Percentiles rank a stretch among this genome's conserved stretches.
These are phyloP conservation scores for Euplagia quadripunctaria DNA, from an alignment of 2,888 invertebrate genomes.

Conservation along the genomic window DNA sequence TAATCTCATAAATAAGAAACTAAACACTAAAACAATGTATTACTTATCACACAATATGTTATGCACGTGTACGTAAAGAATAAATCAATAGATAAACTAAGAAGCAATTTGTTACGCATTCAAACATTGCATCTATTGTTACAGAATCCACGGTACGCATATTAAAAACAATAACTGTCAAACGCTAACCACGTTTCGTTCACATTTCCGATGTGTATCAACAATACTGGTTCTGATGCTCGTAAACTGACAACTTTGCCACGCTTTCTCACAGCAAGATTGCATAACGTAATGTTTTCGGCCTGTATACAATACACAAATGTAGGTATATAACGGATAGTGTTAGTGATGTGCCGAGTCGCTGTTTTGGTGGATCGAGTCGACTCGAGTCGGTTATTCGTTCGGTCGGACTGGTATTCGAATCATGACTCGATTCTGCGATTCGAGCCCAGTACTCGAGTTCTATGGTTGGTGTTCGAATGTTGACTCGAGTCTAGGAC, in stretches of 20 bases:
- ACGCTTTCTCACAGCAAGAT: slow-evolving; percentile 51
- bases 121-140: slow-evolving; percentile 32
- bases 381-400: too few species aligned
- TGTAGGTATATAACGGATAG: slow-evolving; percentile 29
- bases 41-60: not conserved
- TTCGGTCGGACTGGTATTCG: too few species aligned
- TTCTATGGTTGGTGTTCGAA: too few species aligned
- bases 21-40: not conserved
- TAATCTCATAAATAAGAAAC: not conserved
- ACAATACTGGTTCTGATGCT: slow-evolving; percentile 36
- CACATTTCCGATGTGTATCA: slow-evolving; percentile 41
- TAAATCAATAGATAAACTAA: slow-evolving; percentile 1
- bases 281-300: slow-evolving; percentile 44
- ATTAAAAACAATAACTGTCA: slow-evolving; percentile 19
- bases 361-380: too few species aligned
- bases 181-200: slow-evolving; percentile 36
- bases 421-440: too few species aligned
- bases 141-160: slow-evolving; percentile 24
- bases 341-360: too few species aligned
- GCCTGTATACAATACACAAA: slow-evolving; percentile 7
- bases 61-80: slow-evolving; percentile 4
- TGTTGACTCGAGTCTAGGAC: too few species aligned
- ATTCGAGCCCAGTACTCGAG: too few species aligned
- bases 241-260: slow-evolving; percentile 45
- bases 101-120: slow-evolving; percentile 13